phyloP scores from a whole-genome alignment of 2,113 vertebrate species.

The Hemicordylus capensis region DNA sequence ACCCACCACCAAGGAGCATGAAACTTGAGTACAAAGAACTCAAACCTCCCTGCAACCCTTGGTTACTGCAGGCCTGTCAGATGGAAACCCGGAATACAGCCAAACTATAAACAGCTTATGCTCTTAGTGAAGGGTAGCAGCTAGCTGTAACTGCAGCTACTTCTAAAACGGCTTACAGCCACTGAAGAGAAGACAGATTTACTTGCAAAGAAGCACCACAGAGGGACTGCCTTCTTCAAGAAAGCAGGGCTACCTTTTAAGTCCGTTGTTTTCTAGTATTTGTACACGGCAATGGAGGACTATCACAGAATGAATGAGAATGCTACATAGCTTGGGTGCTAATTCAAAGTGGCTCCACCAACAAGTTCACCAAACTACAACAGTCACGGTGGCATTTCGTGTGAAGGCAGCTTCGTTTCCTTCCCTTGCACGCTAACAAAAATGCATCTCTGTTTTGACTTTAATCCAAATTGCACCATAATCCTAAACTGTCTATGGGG shows the following conservation, averaged over 20 bases:
- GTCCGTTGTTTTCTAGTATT: conserved; percentile 18
- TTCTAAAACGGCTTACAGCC: background rate
- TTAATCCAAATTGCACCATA: background rate
- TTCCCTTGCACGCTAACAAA: background rate
- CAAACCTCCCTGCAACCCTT: conserved; percentile 62
- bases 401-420: background rate
- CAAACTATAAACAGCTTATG: background rate
- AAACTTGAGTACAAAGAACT: conserved; percentile 67
- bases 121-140: background rate
- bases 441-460: background rate
- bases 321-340: background rate
- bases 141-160: conserved; percentile 21
- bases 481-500: background rate
- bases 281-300: conserved; percentile 24
- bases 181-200: conserved; percentile 38
- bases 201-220: conserved; percentile 42
- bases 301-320: conserved; percentile 34
- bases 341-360: background rate
- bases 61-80: conserved; percentile 56
- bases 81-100: conserved; percentile 50
- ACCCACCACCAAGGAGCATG: conserved; percentile 59
- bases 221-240: conserved; percentile 25
- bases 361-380: background rate
- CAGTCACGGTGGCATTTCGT: conserved; percentile 6
- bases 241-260: conserved; percentile 20